A percentile compares a stretch with the other conserved stretches of the same genome.
Conservation (phyloP, 30 jellyfish, hydroid and myxozoan species). For the Aurelia sp. region DNA sequence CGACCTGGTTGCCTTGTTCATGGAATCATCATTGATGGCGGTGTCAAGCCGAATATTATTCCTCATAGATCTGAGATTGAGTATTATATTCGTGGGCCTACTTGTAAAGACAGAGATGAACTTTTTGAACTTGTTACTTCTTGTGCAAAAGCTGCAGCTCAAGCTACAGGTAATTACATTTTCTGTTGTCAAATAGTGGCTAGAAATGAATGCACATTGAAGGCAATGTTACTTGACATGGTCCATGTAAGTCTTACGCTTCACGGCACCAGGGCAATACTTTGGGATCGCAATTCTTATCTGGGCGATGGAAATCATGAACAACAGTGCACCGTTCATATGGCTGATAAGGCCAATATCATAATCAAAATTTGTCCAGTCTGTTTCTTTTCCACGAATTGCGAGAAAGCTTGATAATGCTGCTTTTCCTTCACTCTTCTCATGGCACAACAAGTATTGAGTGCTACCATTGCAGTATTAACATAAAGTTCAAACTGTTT, state of each 20-base stretch:
- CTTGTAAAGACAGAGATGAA: slow-evolving; percentile 38
- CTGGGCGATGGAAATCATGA: too few relatives aligned
- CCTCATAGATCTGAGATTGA: slow-evolving; percentile 80
- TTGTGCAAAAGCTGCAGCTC: slow-evolving; percentile 94
- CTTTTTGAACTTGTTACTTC: slow-evolving; percentile 29
- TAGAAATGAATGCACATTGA: not conserved
- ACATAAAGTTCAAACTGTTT: too few relatives aligned
- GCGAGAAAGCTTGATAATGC: too few relatives aligned
- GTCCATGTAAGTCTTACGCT: not conserved
- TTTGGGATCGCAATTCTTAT: too few relatives aligned
- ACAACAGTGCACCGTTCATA: too few relatives aligned
- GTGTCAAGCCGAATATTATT: slow-evolving; percentile 87
- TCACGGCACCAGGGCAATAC: not conserved
- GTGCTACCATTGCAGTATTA: too few relatives aligned
- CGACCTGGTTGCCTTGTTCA: slow-evolving; percentile 79
- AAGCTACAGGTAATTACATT: slow-evolving; percentile 75
- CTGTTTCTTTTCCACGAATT: too few relatives aligned
- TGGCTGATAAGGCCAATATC: too few relatives aligned
- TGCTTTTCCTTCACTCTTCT: too few relatives aligned
- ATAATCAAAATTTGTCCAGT: too few relatives aligned
- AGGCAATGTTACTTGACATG: not conserved
- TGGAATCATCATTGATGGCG: slow-evolving; percentile 89
- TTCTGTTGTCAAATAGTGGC: not conserved
- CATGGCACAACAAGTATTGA: too few relatives aligned
- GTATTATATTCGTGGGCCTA: slow-evolving; percentile 62